These are phyloP conservation scores for Gymnopithys bicolor DNA, from an alignment of 2,797 vertebrate species.

Conservation along the genomic window DNA sequence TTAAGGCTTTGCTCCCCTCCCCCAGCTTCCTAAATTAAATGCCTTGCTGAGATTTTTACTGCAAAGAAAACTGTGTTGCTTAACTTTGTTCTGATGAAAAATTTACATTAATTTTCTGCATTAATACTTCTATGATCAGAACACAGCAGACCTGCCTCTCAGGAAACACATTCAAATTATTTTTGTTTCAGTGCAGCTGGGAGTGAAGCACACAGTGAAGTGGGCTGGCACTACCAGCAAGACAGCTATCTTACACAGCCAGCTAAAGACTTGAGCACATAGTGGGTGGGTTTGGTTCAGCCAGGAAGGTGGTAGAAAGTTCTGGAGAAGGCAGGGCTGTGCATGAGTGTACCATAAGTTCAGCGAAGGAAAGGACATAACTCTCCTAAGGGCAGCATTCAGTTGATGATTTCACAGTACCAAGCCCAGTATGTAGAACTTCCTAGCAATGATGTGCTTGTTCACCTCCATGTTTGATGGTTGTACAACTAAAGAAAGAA, in stretches of 20 bases:
- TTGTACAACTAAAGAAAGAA: not conserved
- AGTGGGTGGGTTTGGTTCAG: not conserved
- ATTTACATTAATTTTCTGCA: constrained; percentile 56
- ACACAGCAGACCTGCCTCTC: constrained; percentile 24
- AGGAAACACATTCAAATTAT: constrained; percentile 17
- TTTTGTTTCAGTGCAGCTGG: not conserved
- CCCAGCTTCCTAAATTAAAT: constrained; percentile 38
- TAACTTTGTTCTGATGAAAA: constrained; percentile 56
- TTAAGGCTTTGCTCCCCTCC: constrained; percentile 34
- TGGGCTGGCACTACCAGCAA: not conserved
- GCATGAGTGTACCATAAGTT: not conserved
- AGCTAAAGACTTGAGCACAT: not conserved
- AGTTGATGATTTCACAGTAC: not conserved
- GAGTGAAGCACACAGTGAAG: not conserved
- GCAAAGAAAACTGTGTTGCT: constrained; percentile 33
- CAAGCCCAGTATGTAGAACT: not conserved
- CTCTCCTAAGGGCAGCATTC: not conserved
- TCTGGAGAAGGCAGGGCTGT: not conserved
- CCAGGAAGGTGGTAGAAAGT: not conserved
- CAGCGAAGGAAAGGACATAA: accelerated
- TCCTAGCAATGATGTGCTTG: not conserved
- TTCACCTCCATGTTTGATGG: not conserved
- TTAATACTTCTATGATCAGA: constrained; percentile 49
- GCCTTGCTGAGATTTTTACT: constrained; percentile 40
- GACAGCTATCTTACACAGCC: not conserved